These are phyloP conservation scores for Thecocarcelia acutangulata DNA, from an alignment of 2,888 invertebrate species.

Conservation along the genomic window DNA sequence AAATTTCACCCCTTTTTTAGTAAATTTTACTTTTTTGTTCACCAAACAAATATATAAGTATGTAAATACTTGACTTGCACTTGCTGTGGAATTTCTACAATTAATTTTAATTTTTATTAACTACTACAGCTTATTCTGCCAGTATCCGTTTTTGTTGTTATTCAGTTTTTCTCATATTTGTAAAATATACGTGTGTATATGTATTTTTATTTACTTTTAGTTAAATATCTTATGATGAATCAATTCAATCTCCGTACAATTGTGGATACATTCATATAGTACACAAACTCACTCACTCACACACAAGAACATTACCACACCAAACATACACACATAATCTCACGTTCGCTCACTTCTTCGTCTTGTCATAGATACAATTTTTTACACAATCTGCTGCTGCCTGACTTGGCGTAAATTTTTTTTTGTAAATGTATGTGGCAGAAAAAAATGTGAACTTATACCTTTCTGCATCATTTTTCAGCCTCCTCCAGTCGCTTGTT, in stretches of 20 bases:
- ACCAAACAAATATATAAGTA: conserved; percentile 25
- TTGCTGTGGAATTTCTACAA: conserved; percentile 55
- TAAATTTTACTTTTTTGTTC: conserved; percentile 14
- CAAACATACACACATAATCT: conserved; percentile 30
- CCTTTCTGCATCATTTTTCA: conserved; percentile 69
- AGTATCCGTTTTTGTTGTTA: conserved; percentile 59
- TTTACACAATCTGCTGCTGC: conserved; percentile 64
- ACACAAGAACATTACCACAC: conserved; percentile 34
- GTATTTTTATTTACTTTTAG: conserved; percentile 41
- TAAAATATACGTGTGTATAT: conserved; percentile 21
- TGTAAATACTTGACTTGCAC: conserved; percentile 34
- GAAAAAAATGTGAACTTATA: conserved; percentile 64
- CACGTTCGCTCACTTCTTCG: conserved; percentile 29
- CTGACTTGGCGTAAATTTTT: conserved; percentile 60
- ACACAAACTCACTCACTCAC: conserved; percentile 34
- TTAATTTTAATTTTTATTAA: conserved; percentile 30
- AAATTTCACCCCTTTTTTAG: conserved; percentile 54
- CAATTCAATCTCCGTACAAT: conserved; percentile 60
- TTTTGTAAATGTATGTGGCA: conserved; percentile 45
- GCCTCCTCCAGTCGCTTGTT: conserved; percentile 65
- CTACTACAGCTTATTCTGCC: conserved; percentile 27
- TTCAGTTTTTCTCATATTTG: conserved; percentile 48
- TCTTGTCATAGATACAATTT: conserved; percentile 63
- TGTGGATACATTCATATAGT: conserved; percentile 59
- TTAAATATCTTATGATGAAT: conserved; percentile 68